Evolutionary conservation across 1,140 invertebrate species (phyloP).

Genomic region (Microplitis mediator): DNA sequence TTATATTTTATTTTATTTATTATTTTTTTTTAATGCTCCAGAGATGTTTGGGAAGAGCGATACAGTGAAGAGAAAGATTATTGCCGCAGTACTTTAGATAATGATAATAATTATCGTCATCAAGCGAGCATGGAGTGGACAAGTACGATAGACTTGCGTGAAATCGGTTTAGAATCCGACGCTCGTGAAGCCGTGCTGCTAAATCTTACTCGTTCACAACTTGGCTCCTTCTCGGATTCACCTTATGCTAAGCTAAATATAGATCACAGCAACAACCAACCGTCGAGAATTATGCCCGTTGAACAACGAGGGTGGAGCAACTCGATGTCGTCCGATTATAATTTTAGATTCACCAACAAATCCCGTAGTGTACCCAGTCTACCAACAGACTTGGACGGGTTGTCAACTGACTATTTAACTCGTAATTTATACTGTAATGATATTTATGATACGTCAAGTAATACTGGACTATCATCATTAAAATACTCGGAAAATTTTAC

Average conservation of each 20-base stretch:
- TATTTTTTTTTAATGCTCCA: conserved; percentile 31
- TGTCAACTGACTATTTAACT: conserved; percentile 20
- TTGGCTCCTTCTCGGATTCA: conserved; percentile 39
- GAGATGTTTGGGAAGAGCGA: conserved; percentile 46
- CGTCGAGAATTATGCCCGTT: conserved; percentile 17
- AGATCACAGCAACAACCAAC: conserved; percentile 38
- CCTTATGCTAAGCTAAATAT: conserved; percentile 54
- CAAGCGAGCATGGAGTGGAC: conserved; percentile 51
- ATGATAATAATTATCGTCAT: conserved; percentile 44
- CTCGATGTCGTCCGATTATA: conserved; percentile 49
- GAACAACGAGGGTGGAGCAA: conserved; percentile 52
- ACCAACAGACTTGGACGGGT: conserved; percentile 49
- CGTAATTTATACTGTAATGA: conserved; percentile 15
- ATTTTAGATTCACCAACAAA: conserved; percentile 62
- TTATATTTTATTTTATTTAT: conserved; percentile 24
- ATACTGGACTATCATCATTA: conserved; percentile 34
- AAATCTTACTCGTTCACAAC: conserved; percentile 40
- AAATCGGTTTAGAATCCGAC: conserved; percentile 56
- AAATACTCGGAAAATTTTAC: conserved; percentile 49
- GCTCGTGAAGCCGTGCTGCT: conserved; percentile 47
- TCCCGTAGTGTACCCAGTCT: conserved; percentile 61
- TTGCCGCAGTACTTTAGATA: conserved; percentile 39
- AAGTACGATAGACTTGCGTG: conserved; percentile 58
- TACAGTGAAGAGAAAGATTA: conserved; percentile 46
- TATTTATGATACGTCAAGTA: conserved; percentile 23